Percentiles rank a stretch among this genome's conserved stretches.
Evolutionary conservation across 2,888 invertebrate species (phyloP).

Genomic region (Cacoxenus indagator): DNA sequence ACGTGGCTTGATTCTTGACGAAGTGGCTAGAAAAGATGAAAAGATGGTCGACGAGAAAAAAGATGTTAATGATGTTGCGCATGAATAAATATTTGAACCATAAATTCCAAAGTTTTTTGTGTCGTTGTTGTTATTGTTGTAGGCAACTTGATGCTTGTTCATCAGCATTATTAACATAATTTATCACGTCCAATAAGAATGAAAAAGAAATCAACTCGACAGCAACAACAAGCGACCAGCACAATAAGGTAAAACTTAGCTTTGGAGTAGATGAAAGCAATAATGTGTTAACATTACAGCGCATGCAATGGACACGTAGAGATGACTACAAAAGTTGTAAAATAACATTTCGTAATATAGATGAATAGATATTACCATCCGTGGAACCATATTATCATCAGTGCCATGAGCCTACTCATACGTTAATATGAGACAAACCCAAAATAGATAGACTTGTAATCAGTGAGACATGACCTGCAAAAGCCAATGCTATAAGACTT

Average conservation of each 20-base stretch:
- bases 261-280: background rate
- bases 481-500: too few species aligned
- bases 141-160: conserved; percentile 42
- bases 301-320: too few species aligned
- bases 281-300: background rate
- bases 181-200: conserved; percentile 55
- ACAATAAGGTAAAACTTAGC: conserved; percentile 61
- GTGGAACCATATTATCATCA: too few species aligned
- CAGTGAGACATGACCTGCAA: too few species aligned
- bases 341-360: too few species aligned
- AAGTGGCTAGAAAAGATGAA: background rate
- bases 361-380: too few species aligned
- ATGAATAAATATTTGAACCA: conserved; percentile 21
- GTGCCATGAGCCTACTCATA: too few species aligned
- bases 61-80: conserved; percentile 24
- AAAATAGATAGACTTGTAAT: too few species aligned
- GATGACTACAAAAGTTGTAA: too few species aligned
- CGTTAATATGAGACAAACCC: too few species aligned
- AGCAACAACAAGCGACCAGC: conserved; percentile 37
- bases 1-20: conserved; percentile 21
- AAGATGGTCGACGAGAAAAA: background rate
- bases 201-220: conserved; percentile 26
- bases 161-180: conserved; percentile 60
- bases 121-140: conserved; percentile 42
- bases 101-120: background rate